Evolutionary conservation across 2,113 vertebrate species (phyloP).

Genomic region (Takifugu bimaculatus): DNA sequence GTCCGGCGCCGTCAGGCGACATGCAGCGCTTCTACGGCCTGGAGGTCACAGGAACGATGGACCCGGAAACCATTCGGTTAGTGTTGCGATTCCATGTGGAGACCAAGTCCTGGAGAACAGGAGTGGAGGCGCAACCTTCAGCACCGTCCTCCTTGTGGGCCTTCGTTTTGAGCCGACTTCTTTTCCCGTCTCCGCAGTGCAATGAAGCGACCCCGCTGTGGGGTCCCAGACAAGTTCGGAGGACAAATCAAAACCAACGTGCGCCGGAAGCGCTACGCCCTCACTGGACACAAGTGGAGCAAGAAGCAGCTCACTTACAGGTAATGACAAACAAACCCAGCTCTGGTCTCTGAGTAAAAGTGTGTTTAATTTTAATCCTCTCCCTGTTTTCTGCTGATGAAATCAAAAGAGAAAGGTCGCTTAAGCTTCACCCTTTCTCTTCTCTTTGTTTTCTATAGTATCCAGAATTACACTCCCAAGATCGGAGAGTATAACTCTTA

Average conservation of each 20-base stretch:
- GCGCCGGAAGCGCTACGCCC: slow-evolving; percentile 86
- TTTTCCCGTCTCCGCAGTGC: slow-evolving; percentile 73
- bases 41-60: slow-evolving; percentile 85
- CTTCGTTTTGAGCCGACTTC: slow-evolving; percentile 15
- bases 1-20: slow-evolving; percentile 80
- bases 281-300: slow-evolving; percentile 92
- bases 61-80: slow-evolving; percentile 84
- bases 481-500: slow-evolving; percentile 86
- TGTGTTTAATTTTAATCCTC: not conserved
- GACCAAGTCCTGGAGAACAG: slow-evolving; percentile 1
- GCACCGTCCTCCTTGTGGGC: slow-evolving; percentile 9
- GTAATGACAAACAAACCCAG: slow-evolving; percentile 56
- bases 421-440: not conserved
- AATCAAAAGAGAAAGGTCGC: too few species aligned
- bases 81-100: slow-evolving; percentile 28
- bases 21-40: slow-evolving; percentile 96
- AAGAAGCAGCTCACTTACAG: slow-evolving; percentile 89
- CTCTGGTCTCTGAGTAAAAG: not conserved
- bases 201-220: slow-evolving; percentile 92
- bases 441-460: slow-evolving; percentile 67
- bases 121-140: not conserved
- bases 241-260: slow-evolving; percentile 90
- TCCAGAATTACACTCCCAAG: slow-evolving; percentile 97
- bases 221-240: slow-evolving; percentile 94
- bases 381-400: not conserved